phyloP scores from a whole-genome alignment of 2,797 vertebrate species.

The Denticeps clupeoides region DNA sequence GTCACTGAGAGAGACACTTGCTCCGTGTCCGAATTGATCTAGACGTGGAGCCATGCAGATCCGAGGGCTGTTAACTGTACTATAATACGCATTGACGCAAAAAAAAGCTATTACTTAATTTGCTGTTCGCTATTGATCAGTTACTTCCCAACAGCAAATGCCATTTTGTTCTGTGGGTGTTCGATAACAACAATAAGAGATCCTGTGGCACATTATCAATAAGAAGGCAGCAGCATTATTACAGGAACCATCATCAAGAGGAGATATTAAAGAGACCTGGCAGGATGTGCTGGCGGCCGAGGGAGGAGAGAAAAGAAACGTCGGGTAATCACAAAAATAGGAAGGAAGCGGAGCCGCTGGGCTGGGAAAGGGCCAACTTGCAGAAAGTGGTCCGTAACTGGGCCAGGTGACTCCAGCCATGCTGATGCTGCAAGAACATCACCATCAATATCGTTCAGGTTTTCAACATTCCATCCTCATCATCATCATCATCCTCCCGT shows the following conservation, averaged over 20 bases:
- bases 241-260: slow-evolving; percentile 17
- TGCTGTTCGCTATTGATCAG: slow-evolving; percentile 41
- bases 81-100: slow-evolving; percentile 40
- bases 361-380: slow-evolving; percentile 28
- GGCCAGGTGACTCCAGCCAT: slow-evolving; percentile 14
- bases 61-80: slow-evolving; percentile 34
- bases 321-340: slow-evolving; percentile 28
- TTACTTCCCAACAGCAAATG: slow-evolving; percentile 29
- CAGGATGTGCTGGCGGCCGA: slow-evolving; percentile 22
- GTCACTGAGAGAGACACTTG: slow-evolving; percentile 20
- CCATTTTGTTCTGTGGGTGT: slow-evolving; percentile 12
- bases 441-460: slow-evolving; percentile 11
- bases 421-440: slow-evolving; percentile 25
- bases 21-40: slow-evolving; percentile 33
- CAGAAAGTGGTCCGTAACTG: slow-evolving; percentile 20
- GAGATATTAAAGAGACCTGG: slow-evolving; percentile 30
- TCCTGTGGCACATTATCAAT: slow-evolving; percentile 37
- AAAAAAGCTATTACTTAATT: slow-evolving; percentile 47
- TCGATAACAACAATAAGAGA: slow-evolving; percentile 34
- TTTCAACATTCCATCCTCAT: slow-evolving; percentile 8
- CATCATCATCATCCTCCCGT: slow-evolving; percentile 8
- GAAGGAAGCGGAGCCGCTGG: background rate
- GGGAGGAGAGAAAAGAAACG: slow-evolving; percentile 24
- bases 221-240: slow-evolving; percentile 30
- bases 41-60: slow-evolving; percentile 16